Evolutionary conservation across 2,113 vertebrate species (phyloP).

Genomic region (Equus quagga): DNA sequence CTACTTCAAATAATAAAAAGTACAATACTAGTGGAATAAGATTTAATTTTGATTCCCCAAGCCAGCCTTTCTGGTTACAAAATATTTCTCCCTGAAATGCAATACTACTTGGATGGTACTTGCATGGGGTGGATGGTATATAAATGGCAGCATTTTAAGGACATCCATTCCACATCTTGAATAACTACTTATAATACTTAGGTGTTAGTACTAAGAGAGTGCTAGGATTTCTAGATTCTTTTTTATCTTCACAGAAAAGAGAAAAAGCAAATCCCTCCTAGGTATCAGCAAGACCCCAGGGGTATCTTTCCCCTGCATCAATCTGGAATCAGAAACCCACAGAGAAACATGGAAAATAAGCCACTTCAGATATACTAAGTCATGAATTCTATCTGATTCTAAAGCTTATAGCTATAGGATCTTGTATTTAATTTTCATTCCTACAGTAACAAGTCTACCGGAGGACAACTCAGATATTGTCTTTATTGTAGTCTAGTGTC

Average conservation of each 20-base stretch:
- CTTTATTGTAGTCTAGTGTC: background rate
- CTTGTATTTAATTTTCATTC: slow-evolving; percentile 55
- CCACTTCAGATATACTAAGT: background rate
- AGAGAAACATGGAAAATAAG: slow-evolving; percentile 37
- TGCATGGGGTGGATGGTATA: background rate
- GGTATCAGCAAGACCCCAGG: background rate
- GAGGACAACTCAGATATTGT: background rate
- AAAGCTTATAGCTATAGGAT: background rate
- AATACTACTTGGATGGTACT: background rate
- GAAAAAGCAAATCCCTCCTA: background rate
- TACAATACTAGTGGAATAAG: background rate
- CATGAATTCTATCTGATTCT: slow-evolving; percentile 10
- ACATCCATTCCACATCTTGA: background rate
- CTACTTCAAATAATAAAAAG: background rate
- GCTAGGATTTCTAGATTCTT: slow-evolving; percentile 1
- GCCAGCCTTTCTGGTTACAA: background rate
- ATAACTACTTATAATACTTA: background rate
- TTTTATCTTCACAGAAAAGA: slow-evolving; percentile 48
- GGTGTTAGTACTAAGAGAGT: background rate
- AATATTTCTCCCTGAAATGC: slow-evolving; percentile 1
- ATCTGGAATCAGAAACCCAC: slow-evolving; percentile 26
- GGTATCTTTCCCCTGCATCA: background rate
- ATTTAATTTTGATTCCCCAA: background rate
- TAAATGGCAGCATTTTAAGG: background rate
- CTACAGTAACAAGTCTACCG: background rate